Evolutionary conservation across 1,140 invertebrate genomes (phyloP).

Genomic region (Drosophila eugracilis): DNA sequence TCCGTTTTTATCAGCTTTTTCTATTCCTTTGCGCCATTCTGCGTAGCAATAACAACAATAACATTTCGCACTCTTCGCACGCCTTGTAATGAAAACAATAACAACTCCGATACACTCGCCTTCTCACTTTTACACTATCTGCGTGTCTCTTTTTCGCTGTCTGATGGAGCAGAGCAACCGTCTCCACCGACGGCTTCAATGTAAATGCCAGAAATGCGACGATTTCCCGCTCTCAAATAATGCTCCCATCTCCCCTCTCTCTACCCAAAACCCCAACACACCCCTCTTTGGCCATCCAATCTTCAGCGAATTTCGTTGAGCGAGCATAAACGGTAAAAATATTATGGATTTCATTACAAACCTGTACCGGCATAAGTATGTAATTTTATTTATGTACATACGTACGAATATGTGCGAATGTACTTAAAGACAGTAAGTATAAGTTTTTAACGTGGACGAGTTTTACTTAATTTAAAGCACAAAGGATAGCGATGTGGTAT

Average conservation of each 20-base stretch:
- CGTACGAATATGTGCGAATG: neutral
- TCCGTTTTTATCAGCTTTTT: constrained; percentile 55
- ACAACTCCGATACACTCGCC: constrained; percentile 13
- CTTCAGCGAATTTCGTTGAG: constrained; percentile 29
- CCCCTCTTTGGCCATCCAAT: neutral
- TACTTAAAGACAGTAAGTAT: neutral
- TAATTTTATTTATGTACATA: neutral
- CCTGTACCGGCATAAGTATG: constrained; percentile 16
- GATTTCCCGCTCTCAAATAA: constrained; percentile 69
- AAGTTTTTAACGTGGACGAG: no score
- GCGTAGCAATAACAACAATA: constrained; percentile 24
- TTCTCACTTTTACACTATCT: constrained; percentile 1
- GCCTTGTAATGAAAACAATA: constrained; percentile 31
- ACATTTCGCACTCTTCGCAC: constrained; percentile 35
- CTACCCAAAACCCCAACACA: constrained; percentile 26
- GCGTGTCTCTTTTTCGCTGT: constrained; percentile 9
- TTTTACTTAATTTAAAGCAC: neutral
- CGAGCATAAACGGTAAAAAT: constrained; percentile 33
- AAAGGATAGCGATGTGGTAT: constrained; percentile 4
- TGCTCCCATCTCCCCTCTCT: constrained; percentile 9
- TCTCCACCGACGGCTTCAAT: constrained; percentile 58
- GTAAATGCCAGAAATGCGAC: constrained; percentile 63
- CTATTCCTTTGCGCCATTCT: constrained; percentile 22
- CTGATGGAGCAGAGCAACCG: constrained; percentile 44
- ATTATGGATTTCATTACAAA: constrained; percentile 39